These are phyloP conservation scores for Sebastes jordani DNA, from an alignment of 2,797 vertebrate genomes.

Conservation along the genomic window DNA sequence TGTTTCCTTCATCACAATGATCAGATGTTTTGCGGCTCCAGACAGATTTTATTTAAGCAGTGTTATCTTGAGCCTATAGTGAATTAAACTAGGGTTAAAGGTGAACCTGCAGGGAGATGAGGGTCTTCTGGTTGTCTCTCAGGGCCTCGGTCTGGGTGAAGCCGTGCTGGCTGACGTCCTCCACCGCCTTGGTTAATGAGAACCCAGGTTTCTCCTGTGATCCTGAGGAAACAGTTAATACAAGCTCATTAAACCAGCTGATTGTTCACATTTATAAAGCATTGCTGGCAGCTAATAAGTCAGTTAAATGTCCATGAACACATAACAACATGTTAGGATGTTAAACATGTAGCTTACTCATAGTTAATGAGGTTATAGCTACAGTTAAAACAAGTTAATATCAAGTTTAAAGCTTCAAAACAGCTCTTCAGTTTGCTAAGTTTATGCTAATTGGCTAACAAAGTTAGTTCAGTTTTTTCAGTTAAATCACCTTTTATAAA, in stretches of 20 bases:
- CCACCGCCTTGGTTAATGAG: constrained; percentile 57
- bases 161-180: constrained; percentile 62
- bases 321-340: not conserved
- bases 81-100: not conserved
- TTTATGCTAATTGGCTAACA: not conserved
- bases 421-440: not conserved
- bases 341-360: not conserved
- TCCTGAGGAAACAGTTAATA: not conserved
- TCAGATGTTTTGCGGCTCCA: too few species aligned
- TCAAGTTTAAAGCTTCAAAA: not conserved
- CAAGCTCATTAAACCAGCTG: not conserved
- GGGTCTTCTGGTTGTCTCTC: constrained; percentile 49
- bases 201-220: constrained; percentile 15
- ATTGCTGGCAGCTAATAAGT: not conserved
- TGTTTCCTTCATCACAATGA: too few species aligned
- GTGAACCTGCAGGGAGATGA: constrained; percentile 69
- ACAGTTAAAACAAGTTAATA: too few species aligned
- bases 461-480: not conserved
- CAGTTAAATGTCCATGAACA: not conserved
- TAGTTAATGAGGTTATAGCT: not conserved
- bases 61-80: too few species aligned
- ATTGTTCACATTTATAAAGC: not conserved
- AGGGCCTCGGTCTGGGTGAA: constrained; percentile 48
- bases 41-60: too few species aligned
- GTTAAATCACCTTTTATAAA: not conserved